A percentile compares a stretch with the other conserved stretches of the same genome.
phyloP scores from a whole-genome alignment of 1,140 invertebrate genomes.

The Agraylea sexmaculata region DNA sequence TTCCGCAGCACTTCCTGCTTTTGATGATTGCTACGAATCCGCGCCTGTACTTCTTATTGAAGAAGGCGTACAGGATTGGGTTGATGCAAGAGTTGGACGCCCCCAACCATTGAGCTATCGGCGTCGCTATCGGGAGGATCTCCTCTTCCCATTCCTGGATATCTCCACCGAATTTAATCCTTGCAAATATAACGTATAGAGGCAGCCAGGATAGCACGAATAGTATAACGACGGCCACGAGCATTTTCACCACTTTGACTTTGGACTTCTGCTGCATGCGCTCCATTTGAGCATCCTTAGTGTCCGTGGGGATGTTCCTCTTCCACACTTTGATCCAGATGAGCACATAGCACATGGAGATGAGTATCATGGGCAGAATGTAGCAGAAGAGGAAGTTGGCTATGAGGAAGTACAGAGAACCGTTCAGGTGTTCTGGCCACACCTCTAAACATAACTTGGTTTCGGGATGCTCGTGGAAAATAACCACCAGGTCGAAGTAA shows the following conservation, averaged over 20 bases:
- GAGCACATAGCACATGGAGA: slow-evolving; percentile 82
- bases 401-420: slow-evolving; percentile 75
- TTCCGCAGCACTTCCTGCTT: slow-evolving; percentile 70
- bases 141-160: slow-evolving; percentile 63
- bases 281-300: slow-evolving; percentile 84
- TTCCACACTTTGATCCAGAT: slow-evolving; percentile 89
- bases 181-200: slow-evolving; percentile 78
- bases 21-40: slow-evolving; percentile 85
- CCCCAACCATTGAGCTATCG: slow-evolving; percentile 92
- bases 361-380: slow-evolving; percentile 82
- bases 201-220: slow-evolving; percentile 94
- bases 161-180: slow-evolving; percentile 69
- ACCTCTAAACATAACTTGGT: slow-evolving; percentile 67
- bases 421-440: slow-evolving; percentile 71
- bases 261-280: slow-evolving; percentile 85
- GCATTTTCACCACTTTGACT: slow-evolving; percentile 92
- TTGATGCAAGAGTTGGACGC: slow-evolving; percentile 95
- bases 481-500: slow-evolving; percentile 73
- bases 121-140: slow-evolving; percentile 67
- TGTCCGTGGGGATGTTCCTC: slow-evolving; percentile 76
- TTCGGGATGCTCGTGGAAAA: slow-evolving; percentile 57
- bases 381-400: slow-evolving; percentile 86
- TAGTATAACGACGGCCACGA: slow-evolving; percentile 85
- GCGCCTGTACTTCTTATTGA: slow-evolving; percentile 90
- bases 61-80: slow-evolving; percentile 94